phyloP scores from a whole-genome alignment of 2,113 vertebrate species.

The Oreotrochilus melanogaster region DNA sequence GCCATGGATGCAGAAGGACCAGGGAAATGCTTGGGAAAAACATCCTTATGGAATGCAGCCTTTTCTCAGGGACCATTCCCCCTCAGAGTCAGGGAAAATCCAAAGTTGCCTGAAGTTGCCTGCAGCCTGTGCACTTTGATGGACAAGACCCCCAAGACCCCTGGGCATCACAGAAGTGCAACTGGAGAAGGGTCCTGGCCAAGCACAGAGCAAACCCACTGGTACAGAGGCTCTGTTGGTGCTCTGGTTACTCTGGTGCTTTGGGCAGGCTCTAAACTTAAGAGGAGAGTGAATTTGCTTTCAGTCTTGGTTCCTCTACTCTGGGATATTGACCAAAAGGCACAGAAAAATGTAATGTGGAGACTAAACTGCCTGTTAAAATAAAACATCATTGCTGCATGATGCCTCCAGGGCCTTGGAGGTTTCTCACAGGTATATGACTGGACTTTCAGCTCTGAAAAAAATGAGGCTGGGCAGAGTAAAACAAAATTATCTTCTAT shows the following conservation, averaged over 20 bases:
- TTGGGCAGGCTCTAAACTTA: neutral
- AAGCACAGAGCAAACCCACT: neutral
- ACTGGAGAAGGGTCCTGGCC: accelerated
- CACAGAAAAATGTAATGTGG: neutral
- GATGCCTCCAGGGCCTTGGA: neutral
- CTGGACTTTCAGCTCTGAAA: neutral
- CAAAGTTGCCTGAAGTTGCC: neutral
- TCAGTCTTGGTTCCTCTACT: neutral
- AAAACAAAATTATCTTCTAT: slow-evolving; percentile 2
- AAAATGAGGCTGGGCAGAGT: neutral
- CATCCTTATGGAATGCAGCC: neutral
- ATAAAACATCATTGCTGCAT: neutral
- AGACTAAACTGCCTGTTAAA: neutral
- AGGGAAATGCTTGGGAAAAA: neutral
- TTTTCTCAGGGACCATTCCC: neutral
- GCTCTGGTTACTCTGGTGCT: neutral
- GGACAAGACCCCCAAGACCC: accelerated
- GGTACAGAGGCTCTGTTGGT: neutral
- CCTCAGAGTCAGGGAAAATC: neutral
- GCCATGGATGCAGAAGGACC: neutral
- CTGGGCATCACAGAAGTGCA: neutral
- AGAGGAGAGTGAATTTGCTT: neutral
- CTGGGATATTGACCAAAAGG: neutral
- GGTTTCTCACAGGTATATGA: neutral
- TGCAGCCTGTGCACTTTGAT: neutral